Percentiles rank a stretch among this genome's conserved stretches.
Conservation (phyloP, 1,140 invertebrate species). For the Geopemphigus sp. region DNA sequence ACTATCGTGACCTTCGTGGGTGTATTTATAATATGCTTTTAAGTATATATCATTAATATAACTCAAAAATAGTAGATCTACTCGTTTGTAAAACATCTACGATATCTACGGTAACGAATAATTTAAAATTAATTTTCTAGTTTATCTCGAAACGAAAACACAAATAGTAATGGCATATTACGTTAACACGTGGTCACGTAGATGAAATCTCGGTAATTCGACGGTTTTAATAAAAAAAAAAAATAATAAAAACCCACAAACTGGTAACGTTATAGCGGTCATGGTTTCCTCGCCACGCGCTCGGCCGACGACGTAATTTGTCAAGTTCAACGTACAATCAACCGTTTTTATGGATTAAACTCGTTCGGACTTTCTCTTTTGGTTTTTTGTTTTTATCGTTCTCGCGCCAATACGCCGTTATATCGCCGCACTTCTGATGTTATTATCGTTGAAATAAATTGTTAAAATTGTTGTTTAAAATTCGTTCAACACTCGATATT, state of each 20-base stretch:
- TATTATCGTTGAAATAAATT: too few relatives aligned
- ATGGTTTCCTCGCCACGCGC: neutral
- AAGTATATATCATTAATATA: too few relatives aligned
- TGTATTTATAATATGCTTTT: too few relatives aligned
- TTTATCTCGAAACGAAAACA: neutral
- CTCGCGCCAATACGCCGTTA: neutral
- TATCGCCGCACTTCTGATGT: too few relatives aligned
- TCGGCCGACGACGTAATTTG: neutral
- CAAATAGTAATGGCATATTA: neutral
- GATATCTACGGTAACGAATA: too few relatives aligned
- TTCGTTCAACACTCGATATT: too few relatives aligned
- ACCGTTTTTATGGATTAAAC: slow-evolving; percentile 28
- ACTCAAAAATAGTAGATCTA: too few relatives aligned
- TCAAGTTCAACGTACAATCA: slow-evolving; percentile 34
- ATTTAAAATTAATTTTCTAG: neutral
- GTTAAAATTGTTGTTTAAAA: too few relatives aligned
- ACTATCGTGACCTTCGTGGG: too few relatives aligned
- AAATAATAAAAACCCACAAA: too few relatives aligned
- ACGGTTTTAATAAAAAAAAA: too few relatives aligned
- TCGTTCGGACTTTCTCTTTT: slow-evolving; percentile 31
- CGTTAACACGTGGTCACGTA: neutral
- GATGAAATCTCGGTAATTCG: neutral
- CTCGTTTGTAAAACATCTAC: too few relatives aligned
- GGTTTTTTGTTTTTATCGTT: neutral
- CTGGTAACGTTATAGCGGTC: neutral